Base-by-base conservation (phyloP, 92 coral and sea anemone species). In the Diadumene lineata region DNA sequence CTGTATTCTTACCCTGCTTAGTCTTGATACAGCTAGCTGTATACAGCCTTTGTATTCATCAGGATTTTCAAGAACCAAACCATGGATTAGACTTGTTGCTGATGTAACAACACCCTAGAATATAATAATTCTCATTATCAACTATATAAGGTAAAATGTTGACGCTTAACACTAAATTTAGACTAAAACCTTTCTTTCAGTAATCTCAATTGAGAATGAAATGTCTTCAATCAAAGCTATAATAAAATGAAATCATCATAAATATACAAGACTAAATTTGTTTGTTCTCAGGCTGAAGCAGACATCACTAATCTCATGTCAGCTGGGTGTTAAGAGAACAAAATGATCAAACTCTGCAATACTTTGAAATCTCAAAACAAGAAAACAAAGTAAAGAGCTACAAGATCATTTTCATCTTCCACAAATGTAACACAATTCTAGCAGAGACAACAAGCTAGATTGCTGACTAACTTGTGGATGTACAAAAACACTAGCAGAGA, bases 1-100 rank as follows among this genome's bases (percentile, higher is more conserved):
- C n/a, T 6, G 13, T 38, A 9, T 34, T 27, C 86, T 32, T 68
- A 94, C 98, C 90, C 98, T 88, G 64, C 98, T 94, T n/a, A 94
- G 88, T 30, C 98, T 84, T 0, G 97, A 89, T 63, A 94, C 98
- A 31, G 98, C 98, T 1, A 94, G 89, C 64, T 94, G 98, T 50
- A 94, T 90, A 53, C 98, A 94, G 38, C 98, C 97, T 69, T 88
- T 92, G 86, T 91, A 94, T n/a, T 94, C 98, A n/a, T 94, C 97
- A 22, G 93, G 94, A 61, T 66, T 85, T 65, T 81, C 25, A 73
- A 86, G 86, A 60, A 94, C 98, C 70, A 94, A 85, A 19, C 94
- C 96, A 61, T 91, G 97, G 34, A 94, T 94, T 13, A 94, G 86
- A 61, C 98, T 94, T 19, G 98, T 73, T 0, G 98, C 98, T 43